phyloP scores from a whole-genome alignment of 2,113 vertebrate species.

The Fregata magnificens region DNA sequence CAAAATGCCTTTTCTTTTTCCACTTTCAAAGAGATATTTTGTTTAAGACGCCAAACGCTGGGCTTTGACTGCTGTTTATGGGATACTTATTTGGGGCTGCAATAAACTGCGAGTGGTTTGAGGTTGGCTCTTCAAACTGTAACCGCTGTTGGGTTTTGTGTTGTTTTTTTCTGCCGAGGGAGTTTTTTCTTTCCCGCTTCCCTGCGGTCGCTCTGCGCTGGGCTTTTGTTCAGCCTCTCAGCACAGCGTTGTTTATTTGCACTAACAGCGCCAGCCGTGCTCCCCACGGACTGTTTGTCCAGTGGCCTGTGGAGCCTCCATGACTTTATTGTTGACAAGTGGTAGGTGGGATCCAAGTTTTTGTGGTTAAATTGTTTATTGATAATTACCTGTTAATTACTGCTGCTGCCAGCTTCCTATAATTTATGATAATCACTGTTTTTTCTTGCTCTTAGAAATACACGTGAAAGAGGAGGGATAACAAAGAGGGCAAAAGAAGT shows the following conservation, averaged over 20 bases:
- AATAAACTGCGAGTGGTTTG: background rate
- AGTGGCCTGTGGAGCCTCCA: slow-evolving; percentile 73
- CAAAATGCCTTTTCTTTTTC: background rate
- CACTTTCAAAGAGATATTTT: background rate
- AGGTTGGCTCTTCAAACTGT: slow-evolving; percentile 35
- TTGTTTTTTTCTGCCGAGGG: slow-evolving; percentile 66
- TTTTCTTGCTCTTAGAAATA: slow-evolving; percentile 48
- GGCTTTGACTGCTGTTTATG: background rate
- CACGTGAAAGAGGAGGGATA: slow-evolving; percentile 6
- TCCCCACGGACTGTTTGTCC: slow-evolving; percentile 78
- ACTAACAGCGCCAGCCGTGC: slow-evolving; percentile 51
- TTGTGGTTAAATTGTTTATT: slow-evolving; percentile 79
- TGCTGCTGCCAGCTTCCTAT: slow-evolving; percentile 64
- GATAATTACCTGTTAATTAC: slow-evolving; percentile 82
- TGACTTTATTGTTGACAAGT: slow-evolving; percentile 77
- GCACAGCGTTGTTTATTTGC: slow-evolving; percentile 79
- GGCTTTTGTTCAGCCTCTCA: slow-evolving; percentile 72
- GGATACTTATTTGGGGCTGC: background rate
- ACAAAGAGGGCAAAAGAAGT: background rate
- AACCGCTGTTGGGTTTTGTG: slow-evolving; percentile 65
- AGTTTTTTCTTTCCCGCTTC: slow-evolving; percentile 64
- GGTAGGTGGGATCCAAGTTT: slow-evolving; percentile 72
- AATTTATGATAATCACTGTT: slow-evolving; percentile 60
- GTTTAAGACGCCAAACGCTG: background rate
- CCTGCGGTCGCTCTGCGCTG: slow-evolving; percentile 6